These are phyloP conservation scores for Macrocentrus cingulum DNA, from an alignment of 1,140 invertebrate species.

Conservation along the genomic window DNA sequence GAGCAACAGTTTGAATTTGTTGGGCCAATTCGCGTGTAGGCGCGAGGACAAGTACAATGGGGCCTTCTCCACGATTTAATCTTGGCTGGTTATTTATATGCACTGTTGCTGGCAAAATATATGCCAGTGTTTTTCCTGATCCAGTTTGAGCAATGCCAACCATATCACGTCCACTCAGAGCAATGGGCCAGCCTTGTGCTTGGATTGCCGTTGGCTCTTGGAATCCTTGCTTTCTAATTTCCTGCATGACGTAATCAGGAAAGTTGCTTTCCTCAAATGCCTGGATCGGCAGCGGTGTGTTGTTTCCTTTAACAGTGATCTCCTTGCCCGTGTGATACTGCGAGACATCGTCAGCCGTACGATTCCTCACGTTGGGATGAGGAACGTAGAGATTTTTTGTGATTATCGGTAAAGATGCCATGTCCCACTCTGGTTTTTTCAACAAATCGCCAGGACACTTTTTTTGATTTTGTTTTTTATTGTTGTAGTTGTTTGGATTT, in stretches of 20 bases:
- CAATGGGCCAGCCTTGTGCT: slow-evolving; percentile 90
- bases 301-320: slow-evolving; percentile 84
- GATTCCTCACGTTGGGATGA: slow-evolving; percentile 73
- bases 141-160: slow-evolving; percentile 95
- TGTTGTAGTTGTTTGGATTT: slow-evolving; percentile 27
- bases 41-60: slow-evolving; percentile 89
- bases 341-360: slow-evolving; percentile 73
- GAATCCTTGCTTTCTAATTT: slow-evolving; percentile 82
- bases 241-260: slow-evolving; percentile 78
- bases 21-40: slow-evolving; percentile 96
- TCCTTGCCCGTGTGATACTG: slow-evolving; percentile 74
- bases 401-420: slow-evolving; percentile 75
- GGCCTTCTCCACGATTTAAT: slow-evolving; percentile 79
- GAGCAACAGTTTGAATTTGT: slow-evolving; percentile 95
- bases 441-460: slow-evolving; percentile 77
- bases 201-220: slow-evolving; percentile 85
- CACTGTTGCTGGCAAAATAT: slow-evolving; percentile 79
- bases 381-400: slow-evolving; percentile 91
- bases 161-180: slow-evolving; percentile 86
- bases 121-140: slow-evolving; percentile 86
- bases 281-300: slow-evolving; percentile 82
- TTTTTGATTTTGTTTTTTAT: slow-evolving; percentile 43
- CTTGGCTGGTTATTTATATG: slow-evolving; percentile 75
- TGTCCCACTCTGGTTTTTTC: slow-evolving; percentile 84
- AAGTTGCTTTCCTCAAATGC: slow-evolving; percentile 88